phyloP scores from a whole-genome alignment of 2,113 vertebrate genomes.

The Alligator sinensis region DNA sequence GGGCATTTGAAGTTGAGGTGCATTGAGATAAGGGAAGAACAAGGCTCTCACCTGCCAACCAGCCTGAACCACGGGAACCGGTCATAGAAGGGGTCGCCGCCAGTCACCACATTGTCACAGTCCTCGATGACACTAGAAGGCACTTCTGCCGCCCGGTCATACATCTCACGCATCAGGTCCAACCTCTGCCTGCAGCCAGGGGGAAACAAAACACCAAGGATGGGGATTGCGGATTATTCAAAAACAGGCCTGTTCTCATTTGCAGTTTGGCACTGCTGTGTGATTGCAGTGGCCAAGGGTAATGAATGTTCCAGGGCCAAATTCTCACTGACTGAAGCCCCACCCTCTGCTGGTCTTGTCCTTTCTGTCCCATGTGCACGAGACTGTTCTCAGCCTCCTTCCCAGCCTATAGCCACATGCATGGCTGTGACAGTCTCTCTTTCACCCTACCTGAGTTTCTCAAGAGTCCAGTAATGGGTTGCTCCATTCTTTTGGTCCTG shows the following conservation, averaged over 20 bases:
- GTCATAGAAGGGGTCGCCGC: slow-evolving; percentile 97
- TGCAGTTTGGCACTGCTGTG: background rate
- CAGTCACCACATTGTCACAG: slow-evolving; percentile 91
- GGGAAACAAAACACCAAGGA: fast-evolving
- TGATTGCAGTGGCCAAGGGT: background rate
- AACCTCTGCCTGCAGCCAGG: slow-evolving; percentile 87
- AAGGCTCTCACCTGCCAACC: slow-evolving; percentile 92
- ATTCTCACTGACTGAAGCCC: background rate
- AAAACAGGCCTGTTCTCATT: background rate
- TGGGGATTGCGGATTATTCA: background rate
- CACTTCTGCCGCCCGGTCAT: slow-evolving; percentile 94
- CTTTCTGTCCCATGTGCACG: background rate
- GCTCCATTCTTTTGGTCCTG: slow-evolving; percentile 98
- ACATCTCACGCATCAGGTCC: slow-evolving; percentile 98
- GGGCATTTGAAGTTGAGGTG: background rate
- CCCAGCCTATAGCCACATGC: no score
- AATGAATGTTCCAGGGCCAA: background rate
- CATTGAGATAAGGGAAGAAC: background rate
- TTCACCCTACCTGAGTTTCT: slow-evolving; percentile 90
- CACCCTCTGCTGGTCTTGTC: no score
- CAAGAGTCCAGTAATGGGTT: slow-evolving; percentile 97
- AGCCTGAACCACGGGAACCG: slow-evolving; percentile 99
- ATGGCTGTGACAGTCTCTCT: fast-evolving
- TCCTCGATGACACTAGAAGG: slow-evolving; percentile 89
- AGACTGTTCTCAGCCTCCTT: background rate